phyloP scores from a whole-genome alignment of 2,113 vertebrate species.

The Rhipidura dahli region DNA sequence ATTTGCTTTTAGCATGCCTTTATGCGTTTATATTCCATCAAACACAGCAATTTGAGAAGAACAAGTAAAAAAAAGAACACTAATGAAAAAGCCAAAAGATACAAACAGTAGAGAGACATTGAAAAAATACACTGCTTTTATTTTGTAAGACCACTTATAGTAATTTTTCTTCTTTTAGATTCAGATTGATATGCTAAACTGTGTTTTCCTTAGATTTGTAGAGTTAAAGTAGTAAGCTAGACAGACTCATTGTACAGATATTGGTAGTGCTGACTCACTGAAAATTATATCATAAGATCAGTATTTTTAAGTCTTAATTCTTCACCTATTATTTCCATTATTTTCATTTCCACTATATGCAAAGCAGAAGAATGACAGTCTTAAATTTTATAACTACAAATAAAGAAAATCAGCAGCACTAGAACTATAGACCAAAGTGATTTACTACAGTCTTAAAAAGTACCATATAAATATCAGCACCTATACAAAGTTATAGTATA shows the following conservation, averaged over 20 bases:
- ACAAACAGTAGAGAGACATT: neutral
- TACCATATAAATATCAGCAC: constrained; percentile 48
- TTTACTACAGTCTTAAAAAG: constrained; percentile 42
- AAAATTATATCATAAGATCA: constrained; percentile 34
- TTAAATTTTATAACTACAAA: constrained; percentile 26
- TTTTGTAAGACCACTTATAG: neutral
- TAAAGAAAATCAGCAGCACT: constrained; percentile 30
- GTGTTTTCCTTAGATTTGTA: constrained; percentile 27
- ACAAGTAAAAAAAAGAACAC: neutral
- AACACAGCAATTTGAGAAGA: neutral
- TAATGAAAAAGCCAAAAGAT: neutral
- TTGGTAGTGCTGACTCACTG: neutral
- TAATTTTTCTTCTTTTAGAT: constrained; percentile 5
- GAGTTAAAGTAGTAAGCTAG: neutral
- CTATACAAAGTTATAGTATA: neutral
- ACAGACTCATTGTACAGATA: neutral
- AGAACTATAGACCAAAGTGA: constrained; percentile 3
- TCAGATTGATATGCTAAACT: neutral
- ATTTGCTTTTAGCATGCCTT: neutral
- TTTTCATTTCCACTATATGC: neutral
- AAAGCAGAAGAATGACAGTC: neutral
- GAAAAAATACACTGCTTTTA: neutral
- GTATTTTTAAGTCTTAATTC: neutral
- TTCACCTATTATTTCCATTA: neutral
- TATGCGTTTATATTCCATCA: neutral